Evolutionary conservation across 2,888 invertebrate genomes (phyloP).

Genomic region (Leptopterna dolabrata): DNA sequence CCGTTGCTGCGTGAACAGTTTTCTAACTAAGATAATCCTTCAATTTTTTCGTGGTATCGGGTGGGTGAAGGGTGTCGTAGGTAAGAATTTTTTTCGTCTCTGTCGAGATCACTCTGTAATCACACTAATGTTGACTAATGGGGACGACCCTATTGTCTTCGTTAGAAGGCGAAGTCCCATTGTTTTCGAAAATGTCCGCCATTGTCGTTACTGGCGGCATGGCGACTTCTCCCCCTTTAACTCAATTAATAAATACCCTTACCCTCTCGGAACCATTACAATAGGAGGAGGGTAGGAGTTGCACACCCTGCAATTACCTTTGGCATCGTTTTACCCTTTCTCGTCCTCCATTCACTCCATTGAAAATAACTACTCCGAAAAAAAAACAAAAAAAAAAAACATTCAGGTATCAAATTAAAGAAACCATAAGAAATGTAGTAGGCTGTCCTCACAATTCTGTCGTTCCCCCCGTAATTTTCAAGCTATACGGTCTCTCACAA

Average conservation of each 20-base stretch:
- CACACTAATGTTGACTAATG: slow-evolving; percentile 46
- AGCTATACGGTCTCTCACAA: slow-evolving; percentile 12
- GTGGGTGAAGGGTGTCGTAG: background rate
- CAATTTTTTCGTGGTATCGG: slow-evolving; percentile 11
- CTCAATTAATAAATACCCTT: slow-evolving; percentile 52
- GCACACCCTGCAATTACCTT: slow-evolving; percentile 17
- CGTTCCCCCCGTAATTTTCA: background rate
- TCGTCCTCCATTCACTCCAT: background rate
- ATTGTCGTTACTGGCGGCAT: slow-evolving; percentile 45
- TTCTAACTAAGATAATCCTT: slow-evolving; percentile 40
- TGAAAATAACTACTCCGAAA: background rate
- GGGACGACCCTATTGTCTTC: slow-evolving; percentile 46
- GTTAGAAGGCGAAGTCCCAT: slow-evolving; percentile 38
- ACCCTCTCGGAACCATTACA: slow-evolving; percentile 29
- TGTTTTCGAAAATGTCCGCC: slow-evolving; percentile 41
- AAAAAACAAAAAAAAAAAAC: background rate
- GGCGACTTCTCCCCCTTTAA: slow-evolving; percentile 43
- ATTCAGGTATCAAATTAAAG: slow-evolving; percentile 26
- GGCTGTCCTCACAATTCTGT: background rate
- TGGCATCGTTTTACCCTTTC: background rate
- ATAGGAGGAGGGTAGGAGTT: background rate
- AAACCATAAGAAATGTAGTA: slow-evolving; percentile 12
- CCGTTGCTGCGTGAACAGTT: slow-evolving; percentile 31
- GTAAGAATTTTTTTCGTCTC: background rate
- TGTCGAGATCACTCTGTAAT: slow-evolving; percentile 36